These are phyloP conservation scores for Coptodon rendalli DNA, from an alignment of 2,113 vertebrate genomes.

Conservation along the genomic window DNA sequence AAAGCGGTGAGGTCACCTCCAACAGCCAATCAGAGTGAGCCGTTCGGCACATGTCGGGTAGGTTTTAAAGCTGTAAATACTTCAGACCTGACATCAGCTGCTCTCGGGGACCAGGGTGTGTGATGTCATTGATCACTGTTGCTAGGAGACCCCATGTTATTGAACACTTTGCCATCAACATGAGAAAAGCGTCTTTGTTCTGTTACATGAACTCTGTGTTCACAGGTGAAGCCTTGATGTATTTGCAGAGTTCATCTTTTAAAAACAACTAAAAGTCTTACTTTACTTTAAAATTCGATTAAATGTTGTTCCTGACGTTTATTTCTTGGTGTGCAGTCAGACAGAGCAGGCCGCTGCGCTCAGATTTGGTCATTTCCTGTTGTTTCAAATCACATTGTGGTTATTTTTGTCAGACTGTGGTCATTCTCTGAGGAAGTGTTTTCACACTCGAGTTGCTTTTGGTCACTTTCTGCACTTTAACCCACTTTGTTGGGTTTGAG, in stretches of 20 bases:
- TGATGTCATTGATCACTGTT: conserved; percentile 25
- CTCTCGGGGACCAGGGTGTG: neutral
- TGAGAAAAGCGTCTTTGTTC: neutral
- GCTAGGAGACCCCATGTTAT: conserved; percentile 13
- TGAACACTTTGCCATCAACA: neutral
- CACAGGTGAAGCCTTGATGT: neutral
- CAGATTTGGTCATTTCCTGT: neutral
- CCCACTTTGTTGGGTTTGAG: neutral
- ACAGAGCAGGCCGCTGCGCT: rapidly evolving
- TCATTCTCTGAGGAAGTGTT: neutral
- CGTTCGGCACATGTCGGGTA: neutral
- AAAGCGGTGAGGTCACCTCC: conserved; percentile 1
- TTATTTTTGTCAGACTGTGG: neutral
- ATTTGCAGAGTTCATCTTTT: neutral
- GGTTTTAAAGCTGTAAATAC: conserved; percentile 8
- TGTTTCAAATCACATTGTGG: neutral
- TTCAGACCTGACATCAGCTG: neutral
- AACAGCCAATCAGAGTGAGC: neutral
- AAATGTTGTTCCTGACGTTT: neutral
- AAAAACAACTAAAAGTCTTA: neutral
- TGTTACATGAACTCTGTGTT: neutral
- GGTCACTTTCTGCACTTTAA: neutral
- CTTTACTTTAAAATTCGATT: rapidly evolving
- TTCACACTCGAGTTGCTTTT: rapidly evolving
- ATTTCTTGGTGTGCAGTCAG: neutral